A percentile compares a stretch with the other conserved stretches of the same genome.
These are phyloP conservation scores for Synodontis membranacea DNA, from an alignment of 2,113 vertebrate species.

Conservation along the genomic window DNA sequence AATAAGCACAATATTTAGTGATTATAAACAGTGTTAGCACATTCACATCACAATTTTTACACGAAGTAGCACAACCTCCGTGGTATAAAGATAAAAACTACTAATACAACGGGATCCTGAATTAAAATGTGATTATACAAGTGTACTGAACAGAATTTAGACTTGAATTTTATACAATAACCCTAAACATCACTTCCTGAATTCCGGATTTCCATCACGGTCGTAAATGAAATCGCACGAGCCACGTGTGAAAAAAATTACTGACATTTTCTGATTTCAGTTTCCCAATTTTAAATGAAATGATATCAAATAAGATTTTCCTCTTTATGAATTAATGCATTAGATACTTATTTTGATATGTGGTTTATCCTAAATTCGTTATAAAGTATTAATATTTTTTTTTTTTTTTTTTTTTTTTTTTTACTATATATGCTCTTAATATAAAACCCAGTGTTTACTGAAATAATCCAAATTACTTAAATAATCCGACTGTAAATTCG, in stretches of 20 bases:
- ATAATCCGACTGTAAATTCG: neutral
- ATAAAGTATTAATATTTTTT: neutral
- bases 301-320: neutral
- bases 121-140: neutral
- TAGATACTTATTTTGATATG: neutral
- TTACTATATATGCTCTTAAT: neutral
- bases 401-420: neutral
- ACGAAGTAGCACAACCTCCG: neutral
- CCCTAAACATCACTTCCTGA: neutral
- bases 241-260: neutral
- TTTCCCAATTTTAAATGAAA: neutral
- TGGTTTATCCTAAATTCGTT: neutral
- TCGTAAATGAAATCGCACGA: neutral
- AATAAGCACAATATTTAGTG: neutral
- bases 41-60: neutral
- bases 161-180: neutral
- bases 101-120: neutral
- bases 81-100: neutral
- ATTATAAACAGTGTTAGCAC: neutral
- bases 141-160: neutral
- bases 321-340: neutral
- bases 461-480: neutral
- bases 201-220: too few relatives aligned
- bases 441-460: neutral
- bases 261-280: neutral